Base-by-base conservation (phyloP, 2,888 invertebrate genomes). In the Lucinisca nassula region DNA sequence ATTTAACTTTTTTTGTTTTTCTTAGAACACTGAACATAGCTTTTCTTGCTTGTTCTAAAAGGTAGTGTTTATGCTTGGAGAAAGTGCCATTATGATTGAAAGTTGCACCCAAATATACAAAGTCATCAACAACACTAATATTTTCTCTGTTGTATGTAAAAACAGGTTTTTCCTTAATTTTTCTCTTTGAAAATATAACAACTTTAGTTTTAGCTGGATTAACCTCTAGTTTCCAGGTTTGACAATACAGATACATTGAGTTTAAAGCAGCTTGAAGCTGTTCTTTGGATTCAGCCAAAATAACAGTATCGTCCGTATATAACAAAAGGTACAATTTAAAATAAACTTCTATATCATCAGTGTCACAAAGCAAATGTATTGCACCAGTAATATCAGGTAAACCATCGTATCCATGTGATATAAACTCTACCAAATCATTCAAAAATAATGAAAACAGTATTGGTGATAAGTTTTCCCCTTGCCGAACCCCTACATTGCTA, bases 31-130 rank as follows among this genome's bases (percentile, higher is more conserved):
- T 45, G n/a, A 73, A 73, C 38, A 73, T 73, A 27, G 40, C 73
- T 73, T 73, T 73, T 27, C 73, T 21, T 40, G 27, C 73, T 24
- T 73, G 73, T 24, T 73, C 73, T 45, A 73, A 45, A 27, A 73
- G 45, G 6, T 45, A 30, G 6, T 1, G 4, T 73, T 38, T 73
- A 45, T 38, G 38, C n/a, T 38, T 73, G 40, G 27, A 6, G 40
- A 38, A 73, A 40, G 40, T 27, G 24, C 1, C 73, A 73, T 73
- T 73, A 21, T 73, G 45, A 45, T 38, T 45, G 40, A 40, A 73
- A 24, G 10, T 6, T 2, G 40, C 73, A n/a, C 73, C 40, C 27
- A 73, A 40, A 45, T 73, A 73, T 21, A 45, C 38, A 73, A 73
- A 73, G 27, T 73, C 40, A 73, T 73, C 73, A 38, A 45, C 73